Base-by-base conservation (phyloP, 2,797 vertebrate genomes). In the Triplophysa yarkandensis region DNA sequence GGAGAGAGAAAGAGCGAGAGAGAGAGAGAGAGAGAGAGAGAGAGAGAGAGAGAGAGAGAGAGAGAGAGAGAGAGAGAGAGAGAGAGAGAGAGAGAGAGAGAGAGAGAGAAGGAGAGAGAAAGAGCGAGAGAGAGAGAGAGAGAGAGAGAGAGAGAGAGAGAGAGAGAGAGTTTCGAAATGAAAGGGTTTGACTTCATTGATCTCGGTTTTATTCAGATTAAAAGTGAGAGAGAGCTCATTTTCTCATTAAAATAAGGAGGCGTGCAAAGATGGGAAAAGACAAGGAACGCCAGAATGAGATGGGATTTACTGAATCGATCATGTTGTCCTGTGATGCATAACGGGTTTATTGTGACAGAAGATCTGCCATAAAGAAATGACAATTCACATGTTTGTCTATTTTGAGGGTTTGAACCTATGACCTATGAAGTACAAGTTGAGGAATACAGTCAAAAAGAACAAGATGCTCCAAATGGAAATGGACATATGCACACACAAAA, bases 101-200 rank as follows among this genome's bases (percentile, higher is more conserved):
- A 32, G 32, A 32, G 32, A 32, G 32, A 32, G 32, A 32, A 7
- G 7, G 32, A 32, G 32, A 32, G 32, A 39, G 10, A 43, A 17
- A 17, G 41, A 43, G 32, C 3, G 32, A 43, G 9, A 41, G 9
- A 41, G 39, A 2, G 13, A 41, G 39, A 41, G 39, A 2, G 39
- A 41, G 39, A 41, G 39, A 43, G 14, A 16, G 41, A 43, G 14
- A 43, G 14, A 6, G 41, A 43, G 41, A 6, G 41, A 43, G 5
- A 43, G 41, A 43, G 14, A 43, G 6, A 43, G 14, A 55, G 68
- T 10, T 9, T 58, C 25, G 17, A 32, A 16, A 19, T 70, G 55
- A 25, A 86, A 77, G 83, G 78, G 85, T 88, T 87, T 82, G 78
- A 80, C 78, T 83, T 80, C 76, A 89, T 90, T 89, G 88, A 90